A percentile compares a stretch with the other conserved stretches of the same genome.
phyloP scores from a whole-genome alignment of 2,797 vertebrate genomes.

The Poecilia wingei region DNA sequence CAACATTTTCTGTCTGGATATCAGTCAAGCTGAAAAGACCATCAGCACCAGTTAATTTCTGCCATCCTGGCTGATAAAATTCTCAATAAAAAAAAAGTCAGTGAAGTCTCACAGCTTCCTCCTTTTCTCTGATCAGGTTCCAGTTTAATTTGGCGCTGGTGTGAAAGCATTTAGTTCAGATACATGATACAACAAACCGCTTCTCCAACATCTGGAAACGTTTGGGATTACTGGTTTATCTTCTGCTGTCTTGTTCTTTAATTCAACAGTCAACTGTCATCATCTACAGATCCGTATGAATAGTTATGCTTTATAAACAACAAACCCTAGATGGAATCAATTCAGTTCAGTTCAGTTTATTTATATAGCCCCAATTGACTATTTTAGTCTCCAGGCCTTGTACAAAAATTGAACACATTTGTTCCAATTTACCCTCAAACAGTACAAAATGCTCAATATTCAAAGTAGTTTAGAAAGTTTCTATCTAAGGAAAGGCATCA shows the following conservation, averaged over 20 bases:
- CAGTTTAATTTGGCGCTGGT: neutral
- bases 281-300: neutral
- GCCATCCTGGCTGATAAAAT: neutral
- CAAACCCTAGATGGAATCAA: neutral
- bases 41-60: neutral
- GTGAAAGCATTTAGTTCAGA: neutral
- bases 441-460: too few species aligned
- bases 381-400: too few species aligned
- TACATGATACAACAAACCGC: neutral
- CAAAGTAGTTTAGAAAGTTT: too few species aligned
- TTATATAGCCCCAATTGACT: too few species aligned
- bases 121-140: neutral
- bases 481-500: too few species aligned
- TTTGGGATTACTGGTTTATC: neutral
- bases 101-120: neutral
- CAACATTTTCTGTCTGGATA: neutral
- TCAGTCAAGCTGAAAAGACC: neutral
- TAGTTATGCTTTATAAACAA: neutral
- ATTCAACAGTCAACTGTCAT: neutral
- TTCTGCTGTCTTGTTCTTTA: neutral
- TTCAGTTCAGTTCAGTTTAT: neutral
- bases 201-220: neutral
- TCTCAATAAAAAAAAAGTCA: neutral
- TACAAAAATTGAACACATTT: neutral
- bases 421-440: too few species aligned